Conservation (phyloP, 2,113 vertebrate genomes). For the Sander lucioperca region DNA sequence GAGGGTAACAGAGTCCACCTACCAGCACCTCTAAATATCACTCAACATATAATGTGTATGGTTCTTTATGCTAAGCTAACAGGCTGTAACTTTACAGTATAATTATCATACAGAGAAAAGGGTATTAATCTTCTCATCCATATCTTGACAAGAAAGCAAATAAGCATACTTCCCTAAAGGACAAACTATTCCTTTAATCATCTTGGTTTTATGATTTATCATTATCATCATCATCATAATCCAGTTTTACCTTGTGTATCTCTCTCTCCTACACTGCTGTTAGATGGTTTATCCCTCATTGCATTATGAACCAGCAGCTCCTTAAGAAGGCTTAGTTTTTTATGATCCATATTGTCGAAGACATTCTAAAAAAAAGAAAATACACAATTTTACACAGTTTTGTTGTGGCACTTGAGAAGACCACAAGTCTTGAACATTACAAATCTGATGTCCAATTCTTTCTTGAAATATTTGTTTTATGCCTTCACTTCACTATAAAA, state of each 20-base stretch:
- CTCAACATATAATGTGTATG: not conserved
- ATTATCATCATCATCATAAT: not conserved
- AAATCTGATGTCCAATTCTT: not conserved
- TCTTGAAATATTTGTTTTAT: no score
- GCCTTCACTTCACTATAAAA: not conserved
- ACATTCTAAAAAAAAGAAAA: slow-evolving; percentile 80
- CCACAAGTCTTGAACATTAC: not conserved
- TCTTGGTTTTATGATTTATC: not conserved
- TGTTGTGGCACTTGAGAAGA: not conserved
- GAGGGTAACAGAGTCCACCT: not conserved
- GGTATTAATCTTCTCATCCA: not conserved
- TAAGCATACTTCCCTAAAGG: not conserved
- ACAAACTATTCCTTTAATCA: not conserved
- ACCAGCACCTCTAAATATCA: not conserved
- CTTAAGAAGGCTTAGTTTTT: slow-evolving; percentile 70
- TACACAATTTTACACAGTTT: not conserved
- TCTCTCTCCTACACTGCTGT: slow-evolving; percentile 31
- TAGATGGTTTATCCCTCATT: slow-evolving; percentile 49
- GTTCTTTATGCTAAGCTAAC: not conserved
- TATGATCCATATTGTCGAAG: slow-evolving; percentile 81
- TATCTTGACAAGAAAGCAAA: not conserved
- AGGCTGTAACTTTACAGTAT: not conserved
- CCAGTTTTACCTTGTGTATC: slow-evolving; percentile 65
- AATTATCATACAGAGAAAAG: not conserved
- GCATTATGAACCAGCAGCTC: slow-evolving; percentile 63